Evolutionary conservation across 2,888 invertebrate genomes (phyloP).

Genomic region (Drosophila lacicola): DNA sequence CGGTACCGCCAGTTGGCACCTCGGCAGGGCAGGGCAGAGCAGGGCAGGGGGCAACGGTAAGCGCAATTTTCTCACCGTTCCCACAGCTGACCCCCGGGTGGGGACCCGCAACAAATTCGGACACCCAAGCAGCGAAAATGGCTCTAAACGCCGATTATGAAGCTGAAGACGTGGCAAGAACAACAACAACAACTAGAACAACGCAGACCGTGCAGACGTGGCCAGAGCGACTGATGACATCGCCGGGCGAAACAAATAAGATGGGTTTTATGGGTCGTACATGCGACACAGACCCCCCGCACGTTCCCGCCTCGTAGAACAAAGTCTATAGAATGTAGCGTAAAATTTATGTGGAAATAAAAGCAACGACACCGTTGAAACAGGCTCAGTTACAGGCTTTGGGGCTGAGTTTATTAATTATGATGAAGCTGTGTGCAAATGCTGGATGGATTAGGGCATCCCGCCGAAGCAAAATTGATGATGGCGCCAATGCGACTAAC

Average conservation of each 20-base stretch:
- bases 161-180: slow-evolving; percentile 29
- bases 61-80: slow-evolving; percentile 61
- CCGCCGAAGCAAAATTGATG: slow-evolving; percentile 55
- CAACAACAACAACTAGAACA: slow-evolving; percentile 1
- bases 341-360: slow-evolving; percentile 73
- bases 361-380: slow-evolving; percentile 52
- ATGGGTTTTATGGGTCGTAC: slow-evolving; percentile 70
- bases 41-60: slow-evolving; percentile 44
- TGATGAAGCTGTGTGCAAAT: slow-evolving; percentile 51
- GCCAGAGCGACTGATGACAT: slow-evolving; percentile 55
- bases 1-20: slow-evolving; percentile 40
- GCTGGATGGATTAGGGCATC: slow-evolving; percentile 52
- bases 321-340: slow-evolving; percentile 45
- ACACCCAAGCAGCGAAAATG: slow-evolving; percentile 70
- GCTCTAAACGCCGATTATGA: slow-evolving; percentile 71
- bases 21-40: neutral
- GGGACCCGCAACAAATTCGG: slow-evolving; percentile 66
- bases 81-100: slow-evolving; percentile 36
- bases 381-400: slow-evolving; percentile 1
- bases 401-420: slow-evolving; percentile 64
- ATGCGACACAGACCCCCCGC: slow-evolving; percentile 45
- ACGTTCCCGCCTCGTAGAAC: neutral
- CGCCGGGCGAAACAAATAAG: slow-evolving; percentile 68
- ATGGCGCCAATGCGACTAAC: slow-evolving; percentile 68
- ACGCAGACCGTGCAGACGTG: slow-evolving; percentile 35